These are phyloP conservation scores for Liolophura sinensis DNA, from an alignment of 1,140 invertebrate genomes.

Conservation along the genomic window DNA sequence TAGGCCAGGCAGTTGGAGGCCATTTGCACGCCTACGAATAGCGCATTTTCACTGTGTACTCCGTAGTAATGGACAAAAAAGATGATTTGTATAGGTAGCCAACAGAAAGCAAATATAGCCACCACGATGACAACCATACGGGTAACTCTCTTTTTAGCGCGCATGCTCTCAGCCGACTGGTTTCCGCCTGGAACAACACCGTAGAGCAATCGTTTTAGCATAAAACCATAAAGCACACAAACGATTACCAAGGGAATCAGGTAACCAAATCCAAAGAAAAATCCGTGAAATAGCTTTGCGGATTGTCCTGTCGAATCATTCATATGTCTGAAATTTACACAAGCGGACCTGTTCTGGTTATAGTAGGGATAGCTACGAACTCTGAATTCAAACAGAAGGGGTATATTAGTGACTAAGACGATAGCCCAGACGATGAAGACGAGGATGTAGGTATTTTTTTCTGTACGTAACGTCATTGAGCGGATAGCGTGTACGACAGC, in stretches of 20 bases:
- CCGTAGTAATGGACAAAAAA: conserved; percentile 59
- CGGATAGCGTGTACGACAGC: conserved; percentile 93
- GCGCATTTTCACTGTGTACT: conserved; percentile 53
- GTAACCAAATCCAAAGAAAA: conserved; percentile 61
- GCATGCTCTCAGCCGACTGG: conserved; percentile 70
- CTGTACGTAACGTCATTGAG: conserved; percentile 84
- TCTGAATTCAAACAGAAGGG: conserved; percentile 79
- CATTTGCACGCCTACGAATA: conserved; percentile 75
- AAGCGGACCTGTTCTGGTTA: conserved; percentile 52
- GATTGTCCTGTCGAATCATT: neutral
- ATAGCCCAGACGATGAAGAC: conserved; percentile 75
- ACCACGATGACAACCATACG: conserved; percentile 93
- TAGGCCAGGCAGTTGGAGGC: conserved; percentile 90
- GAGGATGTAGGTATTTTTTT: conserved; percentile 76
- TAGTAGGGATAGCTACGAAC: conserved; percentile 65
- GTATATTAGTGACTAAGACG: conserved; percentile 74
- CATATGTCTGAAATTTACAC: conserved; percentile 26
- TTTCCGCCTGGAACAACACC: conserved; percentile 70
- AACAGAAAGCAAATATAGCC: conserved; percentile 92
- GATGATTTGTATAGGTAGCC: conserved; percentile 87
- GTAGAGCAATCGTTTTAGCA: conserved; percentile 75
- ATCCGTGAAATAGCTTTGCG: conserved; percentile 47
- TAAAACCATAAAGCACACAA: conserved; percentile 85
- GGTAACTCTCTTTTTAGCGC: conserved; percentile 88
- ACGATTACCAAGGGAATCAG: conserved; percentile 69